Base-by-base conservation (phyloP, 2,113 vertebrate species). In the Hipposideros armiger region DNA sequence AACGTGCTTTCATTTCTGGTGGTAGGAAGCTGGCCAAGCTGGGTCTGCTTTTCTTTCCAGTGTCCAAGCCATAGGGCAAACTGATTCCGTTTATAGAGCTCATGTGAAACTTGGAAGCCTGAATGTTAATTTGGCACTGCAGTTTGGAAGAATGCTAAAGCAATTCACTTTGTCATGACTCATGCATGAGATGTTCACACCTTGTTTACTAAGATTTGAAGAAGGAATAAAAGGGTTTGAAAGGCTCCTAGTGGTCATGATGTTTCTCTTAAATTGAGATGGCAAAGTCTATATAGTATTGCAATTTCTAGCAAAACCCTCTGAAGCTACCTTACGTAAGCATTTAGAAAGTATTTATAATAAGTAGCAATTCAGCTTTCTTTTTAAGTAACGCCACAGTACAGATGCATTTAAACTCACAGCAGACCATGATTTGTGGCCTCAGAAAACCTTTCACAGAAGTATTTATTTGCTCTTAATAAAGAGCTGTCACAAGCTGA, bases 271-370 rank as follows among this genome's bases (percentile, higher is more conserved):
- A 89, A 87, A 93, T 1, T 78, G 50, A 97, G 45, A 62, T 32
- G 87, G 0, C 0, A 74, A 85, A 74, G 17, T 92, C 32, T 85
- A 50, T 2, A 16, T 0, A 1, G 13, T 47, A 94, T 88, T 74
- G 7, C n/a, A 96, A 94, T 93, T 96, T 87, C 91, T 82, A 94
- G 54, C 85, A 90, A 95, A 26, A n/a, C 58, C 45, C 92, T 67
- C 40, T 86, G 93, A 60, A 96, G 10, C 19, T 82, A 19, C 11
- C 76, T 78, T 76, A 45, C 73, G 95, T 95, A 97, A 98, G 84
- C 50, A 90, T 60, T 28, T 70, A 87, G 78, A 22, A 96, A 93
- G 4, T 28, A 76, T 66, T 84, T 54, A 36, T 36, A 36, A 36
- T 36, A 76, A 26, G 74, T 3, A 91, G 62, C 83, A 77, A 92